Base-by-base conservation (phyloP, 2,113 vertebrate species). In the Psittacara wagleri region DNA sequence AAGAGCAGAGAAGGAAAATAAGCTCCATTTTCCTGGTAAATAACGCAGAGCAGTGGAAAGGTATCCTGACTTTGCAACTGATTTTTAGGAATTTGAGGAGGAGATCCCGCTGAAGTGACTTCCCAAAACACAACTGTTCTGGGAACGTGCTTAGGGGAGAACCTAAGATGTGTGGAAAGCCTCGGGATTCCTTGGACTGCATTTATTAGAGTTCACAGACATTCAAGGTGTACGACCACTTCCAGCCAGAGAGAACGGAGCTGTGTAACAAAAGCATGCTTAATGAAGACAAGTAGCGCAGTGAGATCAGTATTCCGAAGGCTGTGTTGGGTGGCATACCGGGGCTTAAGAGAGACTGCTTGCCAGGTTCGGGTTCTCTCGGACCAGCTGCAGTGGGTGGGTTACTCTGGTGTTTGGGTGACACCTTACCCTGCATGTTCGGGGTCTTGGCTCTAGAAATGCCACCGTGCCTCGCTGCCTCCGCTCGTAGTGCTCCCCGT, bases 261-360 rank as follows among this genome's bases (percentile, higher is more conserved):
- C 66, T 94, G 96, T 97, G 41, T 97, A 97, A 93, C 93, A 92
- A 96, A 91, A 93, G 95, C 96, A 94, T 84, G 82, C 95, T 95
- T 97, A 88, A 84, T 86, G 91, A 95, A 91, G 81, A 83, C 44
- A 70, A 93, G 92, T 48, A 68, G 88, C 25, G 83, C 86, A 81
- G 46, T 83, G 90, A 97, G 96, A 93, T 92, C 24, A 12, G 90
- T 73, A 27, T 57, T 75, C 86, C 14, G 28, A 94, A 94, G 81
- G 82, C 87, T 31, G 82, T 72, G 59, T 83, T 84, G 92, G 62
- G 79, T 92, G 69, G 81, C 81, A 84, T 59, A 59, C 49, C 15
- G 86, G 67, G 43, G 13, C 10, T 82, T 90, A 69, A 17, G n/a
- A 85, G 92, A 88, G 72, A 55, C 41, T 1, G 51, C 95, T 95